Percentiles rank a stretch among this genome's conserved stretches.
Evolutionary conservation across 2,797 vertebrate genomes (phyloP).

Genomic region (Anniella stebbinsi): DNA sequence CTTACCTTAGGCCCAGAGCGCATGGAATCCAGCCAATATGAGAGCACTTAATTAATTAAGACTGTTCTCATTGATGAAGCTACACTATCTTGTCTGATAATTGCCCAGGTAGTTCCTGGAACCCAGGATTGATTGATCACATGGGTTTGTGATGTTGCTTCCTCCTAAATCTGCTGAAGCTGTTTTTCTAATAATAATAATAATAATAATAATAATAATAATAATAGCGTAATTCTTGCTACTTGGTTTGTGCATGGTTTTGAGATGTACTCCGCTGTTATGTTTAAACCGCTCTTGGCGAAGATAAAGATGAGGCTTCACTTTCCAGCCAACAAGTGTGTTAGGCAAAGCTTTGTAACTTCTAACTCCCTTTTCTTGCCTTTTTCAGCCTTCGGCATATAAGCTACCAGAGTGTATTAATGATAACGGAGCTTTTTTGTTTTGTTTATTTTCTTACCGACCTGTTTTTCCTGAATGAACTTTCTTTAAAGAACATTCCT

Average conservation of each 20-base stretch:
- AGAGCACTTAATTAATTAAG: background rate
- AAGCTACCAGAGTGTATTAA: background rate
- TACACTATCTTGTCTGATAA: background rate
- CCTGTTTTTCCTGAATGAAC: background rate
- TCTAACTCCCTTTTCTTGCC: background rate
- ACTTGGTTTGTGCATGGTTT: background rate
- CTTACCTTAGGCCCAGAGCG: background rate
- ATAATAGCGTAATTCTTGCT: background rate
- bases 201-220: no score
- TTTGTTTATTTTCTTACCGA: background rate
- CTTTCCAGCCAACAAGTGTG: background rate
- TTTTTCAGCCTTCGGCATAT: background rate
- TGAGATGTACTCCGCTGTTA: background rate
- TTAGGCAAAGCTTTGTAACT: background rate
- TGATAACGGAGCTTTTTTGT: no score
- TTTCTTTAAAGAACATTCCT: background rate
- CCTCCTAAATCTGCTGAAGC: background rate
- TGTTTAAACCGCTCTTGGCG: background rate
- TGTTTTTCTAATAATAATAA: background rate
- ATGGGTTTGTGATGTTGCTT: background rate
- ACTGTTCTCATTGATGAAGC: conserved; percentile 3
- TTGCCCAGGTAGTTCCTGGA: background rate
- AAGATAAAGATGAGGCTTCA: background rate
- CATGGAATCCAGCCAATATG: background rate
- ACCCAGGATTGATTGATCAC: background rate